A percentile compares a stretch with the other conserved stretches of the same genome.
Conservation (phyloP, 1,140 invertebrate genomes). For the Cyphomyrmex costatus region DNA sequence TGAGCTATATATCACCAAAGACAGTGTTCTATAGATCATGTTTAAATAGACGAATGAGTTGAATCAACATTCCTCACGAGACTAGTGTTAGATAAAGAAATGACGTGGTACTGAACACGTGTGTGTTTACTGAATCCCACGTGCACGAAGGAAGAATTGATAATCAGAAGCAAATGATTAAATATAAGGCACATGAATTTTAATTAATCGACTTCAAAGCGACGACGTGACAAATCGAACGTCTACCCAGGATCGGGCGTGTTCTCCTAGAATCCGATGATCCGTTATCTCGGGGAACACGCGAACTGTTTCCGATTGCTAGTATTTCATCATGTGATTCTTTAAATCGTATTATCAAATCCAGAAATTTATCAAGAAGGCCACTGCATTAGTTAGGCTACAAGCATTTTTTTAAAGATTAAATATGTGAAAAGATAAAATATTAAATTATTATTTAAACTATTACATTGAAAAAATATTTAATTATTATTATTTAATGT, state of each 20-base stretch:
- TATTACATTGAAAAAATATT: too few species aligned
- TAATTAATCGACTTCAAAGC: constrained; percentile 2
- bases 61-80: background rate
- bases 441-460: too few species aligned
- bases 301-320: background rate
- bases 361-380: too few species aligned
- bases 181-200: background rate
- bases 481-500: too few species aligned
- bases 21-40: background rate
- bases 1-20: background rate
- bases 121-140: constrained; percentile 22
- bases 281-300: constrained; percentile 5
- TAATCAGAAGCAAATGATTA: constrained; percentile 28
- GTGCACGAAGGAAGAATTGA: background rate
- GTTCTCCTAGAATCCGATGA: background rate
- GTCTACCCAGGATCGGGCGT: background rate
- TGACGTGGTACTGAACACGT: constrained; percentile 7
- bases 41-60: constrained; percentile 3
- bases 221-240: background rate
- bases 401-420: too few species aligned
- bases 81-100: background rate
- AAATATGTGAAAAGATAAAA: too few species aligned
- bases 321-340: background rate
- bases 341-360: too few species aligned
- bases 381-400: too few species aligned